A percentile compares a stretch with the other conserved stretches of the same genome.
Evolutionary conservation across 2,888 invertebrate species (phyloP).

Genomic region (Lysandra coridon): DNA sequence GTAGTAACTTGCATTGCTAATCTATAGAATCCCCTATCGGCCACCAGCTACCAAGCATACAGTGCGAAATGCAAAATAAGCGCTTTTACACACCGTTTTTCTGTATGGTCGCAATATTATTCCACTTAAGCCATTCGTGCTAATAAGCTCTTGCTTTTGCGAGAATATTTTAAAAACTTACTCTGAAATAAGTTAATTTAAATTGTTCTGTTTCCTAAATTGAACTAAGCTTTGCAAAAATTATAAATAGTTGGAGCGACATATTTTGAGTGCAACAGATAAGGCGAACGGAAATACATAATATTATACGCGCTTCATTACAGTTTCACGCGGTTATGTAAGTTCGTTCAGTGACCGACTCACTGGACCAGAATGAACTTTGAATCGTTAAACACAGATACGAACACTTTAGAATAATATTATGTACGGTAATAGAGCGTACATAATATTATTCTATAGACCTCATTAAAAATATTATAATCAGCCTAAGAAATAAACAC

Average conservation of each 20-base stretch:
- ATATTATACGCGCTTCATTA: not conserved
- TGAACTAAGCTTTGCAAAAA: not conserved
- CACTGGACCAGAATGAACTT: not conserved
- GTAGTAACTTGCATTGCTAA: no score
- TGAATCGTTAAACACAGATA: not conserved
- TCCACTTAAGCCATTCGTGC: no score
- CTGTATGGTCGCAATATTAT: no score
- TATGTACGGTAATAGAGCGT: not conserved
- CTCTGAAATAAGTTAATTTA: not conserved
- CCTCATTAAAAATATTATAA: no score
- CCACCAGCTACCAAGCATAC: no score
- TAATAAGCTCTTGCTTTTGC: no score
- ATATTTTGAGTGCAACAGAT: slow-evolving; percentile 10
- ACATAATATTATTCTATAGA: no score
- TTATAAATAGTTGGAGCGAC: slow-evolving; percentile 12
- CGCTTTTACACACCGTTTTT: no score
- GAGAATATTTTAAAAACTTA: no score
- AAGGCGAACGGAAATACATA: not conserved
- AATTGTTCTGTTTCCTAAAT: not conserved
- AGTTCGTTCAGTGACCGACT: not conserved
- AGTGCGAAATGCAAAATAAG: no score
- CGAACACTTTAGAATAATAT: not conserved
- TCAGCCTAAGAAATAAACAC: no score
- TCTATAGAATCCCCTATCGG: no score
- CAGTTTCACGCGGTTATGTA: slow-evolving; percentile 10